Conservation (phyloP, 2,797 vertebrate genomes). For the Chelmon rostratus region DNA sequence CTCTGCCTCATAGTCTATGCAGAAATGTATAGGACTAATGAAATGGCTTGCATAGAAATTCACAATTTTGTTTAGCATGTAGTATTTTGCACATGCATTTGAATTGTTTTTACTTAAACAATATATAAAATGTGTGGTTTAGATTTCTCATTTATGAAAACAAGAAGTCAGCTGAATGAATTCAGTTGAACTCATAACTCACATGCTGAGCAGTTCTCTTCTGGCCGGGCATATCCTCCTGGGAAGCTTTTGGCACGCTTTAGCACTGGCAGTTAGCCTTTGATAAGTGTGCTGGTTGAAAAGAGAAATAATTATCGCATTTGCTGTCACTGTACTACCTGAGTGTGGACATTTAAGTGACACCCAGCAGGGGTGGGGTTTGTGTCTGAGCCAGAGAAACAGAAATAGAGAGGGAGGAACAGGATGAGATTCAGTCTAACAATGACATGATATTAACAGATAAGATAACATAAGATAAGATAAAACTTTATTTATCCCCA, state of each 20-base stretch:
- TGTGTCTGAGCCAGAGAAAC: conserved; percentile 14
- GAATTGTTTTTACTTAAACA: no score
- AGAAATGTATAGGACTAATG: neutral
- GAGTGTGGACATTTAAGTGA: conserved; percentile 19
- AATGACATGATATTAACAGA: neutral
- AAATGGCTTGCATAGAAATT: neutral
- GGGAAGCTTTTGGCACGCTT: conserved; percentile 23
- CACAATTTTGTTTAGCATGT: neutral
- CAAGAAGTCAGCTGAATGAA: neutral
- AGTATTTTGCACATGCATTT: neutral
- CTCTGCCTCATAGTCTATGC: no score
- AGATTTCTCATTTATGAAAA: neutral
- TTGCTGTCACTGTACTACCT: conserved; percentile 28
- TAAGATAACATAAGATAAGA: neutral
- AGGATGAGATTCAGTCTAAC: conserved; percentile 6
- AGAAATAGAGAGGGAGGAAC: neutral
- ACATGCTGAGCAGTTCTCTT: conserved; percentile 41
- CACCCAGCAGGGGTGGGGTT: conserved; percentile 20
- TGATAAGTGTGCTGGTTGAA: conserved; percentile 38
- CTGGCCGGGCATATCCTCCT: conserved; percentile 13
- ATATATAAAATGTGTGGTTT: neutral
- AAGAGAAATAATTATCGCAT: conserved; percentile 42
- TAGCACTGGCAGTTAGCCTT: conserved; percentile 41
- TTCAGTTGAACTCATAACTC: conserved; percentile 17
- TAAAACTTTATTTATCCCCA: no score